phyloP scores from a whole-genome alignment of 2,797 vertebrate genomes.

The Sebastes steindachneri region DNA sequence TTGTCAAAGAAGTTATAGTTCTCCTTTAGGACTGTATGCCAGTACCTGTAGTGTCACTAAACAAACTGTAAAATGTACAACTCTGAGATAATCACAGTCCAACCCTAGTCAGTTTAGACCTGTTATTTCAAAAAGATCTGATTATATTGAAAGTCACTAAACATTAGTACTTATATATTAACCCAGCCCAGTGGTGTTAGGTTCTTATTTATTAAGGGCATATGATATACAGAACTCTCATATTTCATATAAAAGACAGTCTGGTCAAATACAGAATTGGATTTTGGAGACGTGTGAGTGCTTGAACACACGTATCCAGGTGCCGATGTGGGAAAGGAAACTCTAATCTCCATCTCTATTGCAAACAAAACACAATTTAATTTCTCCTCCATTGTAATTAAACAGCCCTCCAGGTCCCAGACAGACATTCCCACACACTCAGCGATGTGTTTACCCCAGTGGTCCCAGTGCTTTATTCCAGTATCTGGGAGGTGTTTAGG shows the following conservation, averaged over 20 bases:
- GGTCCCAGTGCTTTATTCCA: constrained; percentile 46
- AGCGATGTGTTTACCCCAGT: constrained; percentile 43
- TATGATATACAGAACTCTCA: too few species aligned
- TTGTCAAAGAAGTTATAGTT: background rate
- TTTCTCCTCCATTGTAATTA: constrained; percentile 48
- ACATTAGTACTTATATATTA: too few species aligned
- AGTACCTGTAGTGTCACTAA: background rate
- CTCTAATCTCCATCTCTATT: constrained; percentile 18
- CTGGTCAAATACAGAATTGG: background rate
- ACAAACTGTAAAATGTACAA: background rate
- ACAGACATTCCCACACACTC: constrained; percentile 33
- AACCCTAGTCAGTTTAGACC: background rate
- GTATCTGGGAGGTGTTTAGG: constrained; percentile 65
- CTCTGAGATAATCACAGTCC: background rate
- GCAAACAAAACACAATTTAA: constrained; percentile 47
- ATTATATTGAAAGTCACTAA: background rate
- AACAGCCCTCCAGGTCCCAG: constrained; percentile 11
- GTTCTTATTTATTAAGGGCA: too few species aligned
- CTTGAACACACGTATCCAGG: background rate
- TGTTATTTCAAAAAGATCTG: background rate
- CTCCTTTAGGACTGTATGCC: background rate
- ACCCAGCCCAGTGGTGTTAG: too few species aligned
- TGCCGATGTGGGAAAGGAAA: constrained; percentile 20
- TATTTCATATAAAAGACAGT: too few species aligned
- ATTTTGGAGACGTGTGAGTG: background rate